These are phyloP conservation scores for Cryptophagus acutangulus DNA, from an alignment of 2,888 invertebrate species.

Conservation along the genomic window DNA sequence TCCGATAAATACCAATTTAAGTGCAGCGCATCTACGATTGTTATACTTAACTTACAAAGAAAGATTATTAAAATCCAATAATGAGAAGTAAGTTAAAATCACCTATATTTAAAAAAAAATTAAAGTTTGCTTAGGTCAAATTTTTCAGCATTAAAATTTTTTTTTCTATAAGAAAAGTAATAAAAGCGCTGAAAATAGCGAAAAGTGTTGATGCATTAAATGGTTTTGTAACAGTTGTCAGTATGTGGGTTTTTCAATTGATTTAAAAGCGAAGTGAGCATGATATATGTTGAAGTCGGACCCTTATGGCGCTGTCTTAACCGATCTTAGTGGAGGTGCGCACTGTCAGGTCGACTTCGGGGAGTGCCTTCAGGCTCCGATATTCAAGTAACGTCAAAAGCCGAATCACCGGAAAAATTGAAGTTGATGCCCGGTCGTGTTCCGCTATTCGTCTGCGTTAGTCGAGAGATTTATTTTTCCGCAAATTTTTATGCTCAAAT, in stretches of 20 bases:
- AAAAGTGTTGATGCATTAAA: no score
- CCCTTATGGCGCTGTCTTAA: constrained; percentile 2
- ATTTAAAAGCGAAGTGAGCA: neutral
- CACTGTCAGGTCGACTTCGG: constrained; percentile 3
- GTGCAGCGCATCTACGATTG: no score
- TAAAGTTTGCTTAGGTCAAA: no score
- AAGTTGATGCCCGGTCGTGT: constrained; percentile 10
- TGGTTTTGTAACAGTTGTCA: constrained; percentile 2
- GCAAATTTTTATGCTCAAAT: no score
- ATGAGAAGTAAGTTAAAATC: no score
- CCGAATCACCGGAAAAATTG: constrained; percentile 10
- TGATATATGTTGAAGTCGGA: neutral
- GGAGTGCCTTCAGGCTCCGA: neutral
- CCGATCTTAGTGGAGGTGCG: neutral
- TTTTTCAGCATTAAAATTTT: no score
- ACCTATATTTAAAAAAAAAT: no score
- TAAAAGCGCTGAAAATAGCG: no score
- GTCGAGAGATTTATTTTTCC: constrained; percentile 8
- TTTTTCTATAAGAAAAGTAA: no score
- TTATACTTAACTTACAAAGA: no score
- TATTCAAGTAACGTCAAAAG: constrained; percentile 7
- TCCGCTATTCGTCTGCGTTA: constrained; percentile 11
- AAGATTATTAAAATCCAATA: no score
- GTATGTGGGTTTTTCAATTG: neutral
- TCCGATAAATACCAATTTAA: no score